Evolutionary conservation across 1,140 invertebrate genomes (phyloP), one percentile per base, ranked within the genome.

Genomic region (Drosophila guanche): DNA sequence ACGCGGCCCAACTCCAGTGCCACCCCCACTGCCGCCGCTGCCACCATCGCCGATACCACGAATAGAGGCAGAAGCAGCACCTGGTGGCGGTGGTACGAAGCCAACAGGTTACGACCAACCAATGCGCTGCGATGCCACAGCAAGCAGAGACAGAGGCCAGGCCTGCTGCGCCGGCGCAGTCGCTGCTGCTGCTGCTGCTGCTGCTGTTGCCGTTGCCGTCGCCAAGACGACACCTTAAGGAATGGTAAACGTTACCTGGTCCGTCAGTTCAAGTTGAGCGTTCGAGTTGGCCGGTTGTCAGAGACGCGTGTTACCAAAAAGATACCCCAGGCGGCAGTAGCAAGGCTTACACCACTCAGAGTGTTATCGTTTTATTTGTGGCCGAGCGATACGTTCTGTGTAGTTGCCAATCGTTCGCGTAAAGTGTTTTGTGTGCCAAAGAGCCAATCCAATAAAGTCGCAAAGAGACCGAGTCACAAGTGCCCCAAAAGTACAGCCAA

Each of bases 191-290:
- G 46, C 16, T 22, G 47, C 5, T 33, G 37, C 33, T 7, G 48
- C 20, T 40, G 47, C 23, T 7, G 42, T 1, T 16, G 51, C 43
- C 16, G 63, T 41, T 33, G 25, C 40, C 50, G 59, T 37, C 42
- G 27, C 52, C 20, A 46, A 48, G 72, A 65, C 57, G 48, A 46
- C 60, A 73, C 69, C 89, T 90, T 90, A 90, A 90, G 89, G 81
- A 89, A 90, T 89, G 81, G 89, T 90, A 78, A 88, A 80, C 68
- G 74, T 86, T 88, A 81, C 74, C 79, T 80, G 79, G 72, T 76
- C 60, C 74, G 74, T 79, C 89, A 90, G 89, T 90, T 84, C 76
- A 86, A 90, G 85, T 84, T 88, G 81, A 90, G 85, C 89, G 66
- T 70, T 90, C 79, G 89, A 89, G 81, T 81, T 77, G 89, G 69